A percentile compares a stretch with the other conserved stretches of the same genome.
These are phyloP conservation scores for Chanos chanos DNA, from an alignment of 2,797 vertebrate species.

Conservation along the genomic window DNA sequence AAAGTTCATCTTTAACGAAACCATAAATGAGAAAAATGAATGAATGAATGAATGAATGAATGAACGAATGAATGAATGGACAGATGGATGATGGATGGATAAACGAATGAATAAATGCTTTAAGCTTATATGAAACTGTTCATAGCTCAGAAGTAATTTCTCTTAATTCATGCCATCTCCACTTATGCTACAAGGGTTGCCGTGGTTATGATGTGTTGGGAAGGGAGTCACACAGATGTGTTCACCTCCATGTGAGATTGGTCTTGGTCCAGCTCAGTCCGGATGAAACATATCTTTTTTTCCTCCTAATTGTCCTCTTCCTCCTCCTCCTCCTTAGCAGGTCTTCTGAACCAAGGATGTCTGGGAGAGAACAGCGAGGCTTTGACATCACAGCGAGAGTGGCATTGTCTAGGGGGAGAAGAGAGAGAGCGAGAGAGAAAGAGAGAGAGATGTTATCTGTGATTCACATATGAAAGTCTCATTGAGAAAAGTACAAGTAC, in stretches of 20 bases:
- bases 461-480: background rate
- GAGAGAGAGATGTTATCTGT: background rate
- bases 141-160: too few relatives aligned
- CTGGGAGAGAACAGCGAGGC: constrained; percentile 84
- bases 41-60: too few relatives aligned
- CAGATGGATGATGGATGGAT: too few relatives aligned
- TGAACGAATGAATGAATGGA: too few relatives aligned
- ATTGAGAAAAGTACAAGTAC: background rate
- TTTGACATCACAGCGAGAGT: constrained; percentile 68
- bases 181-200: too few relatives aligned
- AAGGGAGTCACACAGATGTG: background rate
- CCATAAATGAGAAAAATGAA: too few relatives aligned
- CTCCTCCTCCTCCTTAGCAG: constrained; percentile 59
- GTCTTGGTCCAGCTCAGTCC: constrained; percentile 74
- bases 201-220: too few relatives aligned
- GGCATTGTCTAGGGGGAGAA: constrained; percentile 46
- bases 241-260: constrained; percentile 69
- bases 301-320: constrained; percentile 49
- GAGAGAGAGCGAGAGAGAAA: background rate
- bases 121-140: too few relatives aligned
- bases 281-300: constrained; percentile 71
- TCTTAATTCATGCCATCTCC: too few relatives aligned
- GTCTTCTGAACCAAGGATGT: constrained; percentile 72
- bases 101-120: too few relatives aligned
- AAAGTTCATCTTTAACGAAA: too few relatives aligned